Percentiles rank a stretch among this genome's conserved stretches.
phyloP scores from a whole-genome alignment of 2,888 invertebrate genomes.

The Drosophila macrospina region DNA sequence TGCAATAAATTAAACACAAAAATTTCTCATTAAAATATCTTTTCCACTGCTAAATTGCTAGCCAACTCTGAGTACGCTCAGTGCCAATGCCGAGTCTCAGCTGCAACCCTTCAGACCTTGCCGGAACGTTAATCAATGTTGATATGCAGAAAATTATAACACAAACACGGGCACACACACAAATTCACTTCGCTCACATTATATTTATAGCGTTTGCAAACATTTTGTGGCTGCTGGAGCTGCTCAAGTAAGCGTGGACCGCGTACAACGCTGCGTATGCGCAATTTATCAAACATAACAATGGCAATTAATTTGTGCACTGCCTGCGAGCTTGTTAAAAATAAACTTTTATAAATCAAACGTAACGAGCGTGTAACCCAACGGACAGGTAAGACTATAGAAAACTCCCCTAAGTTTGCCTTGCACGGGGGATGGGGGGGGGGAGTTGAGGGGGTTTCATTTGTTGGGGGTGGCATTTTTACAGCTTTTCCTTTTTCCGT shows the following conservation, averaged over 20 bases:
- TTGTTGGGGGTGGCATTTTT: constrained; percentile 54
- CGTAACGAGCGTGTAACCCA: constrained; percentile 78
- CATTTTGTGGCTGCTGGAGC: constrained; percentile 28
- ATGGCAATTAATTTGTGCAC: constrained; percentile 78
- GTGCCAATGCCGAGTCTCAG: neutral
- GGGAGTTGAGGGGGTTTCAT: constrained; percentile 60
- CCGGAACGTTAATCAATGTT: constrained; percentile 64
- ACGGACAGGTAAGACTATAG: constrained; percentile 52
- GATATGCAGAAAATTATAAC: constrained; percentile 58
- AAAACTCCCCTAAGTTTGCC: neutral
- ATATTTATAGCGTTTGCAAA: constrained; percentile 62
- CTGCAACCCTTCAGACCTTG: constrained; percentile 14
- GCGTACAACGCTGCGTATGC: constrained; percentile 59
- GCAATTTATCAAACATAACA: constrained; percentile 79
- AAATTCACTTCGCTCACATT: constrained; percentile 47
- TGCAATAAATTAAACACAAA: constrained; percentile 60
- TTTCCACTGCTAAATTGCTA: constrained; percentile 54
- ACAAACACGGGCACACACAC: constrained; percentile 32
- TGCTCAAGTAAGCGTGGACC: constrained; percentile 19
- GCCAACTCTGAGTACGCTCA: constrained; percentile 25
- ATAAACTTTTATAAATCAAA: constrained; percentile 80
- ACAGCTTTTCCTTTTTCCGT: constrained; percentile 22
- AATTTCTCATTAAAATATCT: constrained; percentile 69
- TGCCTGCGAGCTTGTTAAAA: constrained; percentile 62
- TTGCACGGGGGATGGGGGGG: neutral